phyloP scores from a whole-genome alignment of 1,140 invertebrate species.

The Lepidurus couesii region DNA sequence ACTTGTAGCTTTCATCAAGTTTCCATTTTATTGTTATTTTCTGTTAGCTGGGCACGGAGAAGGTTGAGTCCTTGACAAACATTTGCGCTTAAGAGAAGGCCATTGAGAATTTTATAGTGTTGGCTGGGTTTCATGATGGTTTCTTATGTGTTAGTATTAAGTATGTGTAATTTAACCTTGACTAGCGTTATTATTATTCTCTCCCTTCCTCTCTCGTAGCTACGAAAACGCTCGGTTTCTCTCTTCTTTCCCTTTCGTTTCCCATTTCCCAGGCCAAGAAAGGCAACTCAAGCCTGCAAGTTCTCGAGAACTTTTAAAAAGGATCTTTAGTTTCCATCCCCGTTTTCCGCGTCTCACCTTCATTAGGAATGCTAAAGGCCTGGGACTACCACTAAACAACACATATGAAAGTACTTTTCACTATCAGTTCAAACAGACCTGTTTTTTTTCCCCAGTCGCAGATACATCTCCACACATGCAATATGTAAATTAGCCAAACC shows the following conservation, averaged over 20 bases:
- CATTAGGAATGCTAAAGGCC: not conserved
- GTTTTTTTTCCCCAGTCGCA: too few species aligned
- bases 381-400: too few species aligned
- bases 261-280: not conserved
- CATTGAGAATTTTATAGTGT: not conserved
- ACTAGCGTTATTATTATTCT: not conserved
- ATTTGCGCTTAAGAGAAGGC: slow-evolving; percentile 13
- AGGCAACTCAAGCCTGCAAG: not conserved
- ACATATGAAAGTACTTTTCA: too few species aligned
- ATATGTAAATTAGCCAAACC: too few species aligned
- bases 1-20: too few species aligned
- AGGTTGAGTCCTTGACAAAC: slow-evolving; percentile 2
- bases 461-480: too few species aligned
- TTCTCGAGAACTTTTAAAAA: not conserved
- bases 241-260: not conserved
- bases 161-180: slow-evolving; percentile 22
- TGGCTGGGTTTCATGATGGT: slow-evolving; percentile 9
- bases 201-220: not conserved
- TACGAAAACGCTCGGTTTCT: not conserved
- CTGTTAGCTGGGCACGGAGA: not conserved
- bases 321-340: slow-evolving; percentile 3
- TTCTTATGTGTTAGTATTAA: slow-evolving; percentile 16
- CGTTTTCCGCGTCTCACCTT: not conserved
- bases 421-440: too few species aligned
- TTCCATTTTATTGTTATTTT: too few species aligned